phyloP scores from a whole-genome alignment of 2,888 invertebrate genomes.

The Synergus gifuensis region DNA sequence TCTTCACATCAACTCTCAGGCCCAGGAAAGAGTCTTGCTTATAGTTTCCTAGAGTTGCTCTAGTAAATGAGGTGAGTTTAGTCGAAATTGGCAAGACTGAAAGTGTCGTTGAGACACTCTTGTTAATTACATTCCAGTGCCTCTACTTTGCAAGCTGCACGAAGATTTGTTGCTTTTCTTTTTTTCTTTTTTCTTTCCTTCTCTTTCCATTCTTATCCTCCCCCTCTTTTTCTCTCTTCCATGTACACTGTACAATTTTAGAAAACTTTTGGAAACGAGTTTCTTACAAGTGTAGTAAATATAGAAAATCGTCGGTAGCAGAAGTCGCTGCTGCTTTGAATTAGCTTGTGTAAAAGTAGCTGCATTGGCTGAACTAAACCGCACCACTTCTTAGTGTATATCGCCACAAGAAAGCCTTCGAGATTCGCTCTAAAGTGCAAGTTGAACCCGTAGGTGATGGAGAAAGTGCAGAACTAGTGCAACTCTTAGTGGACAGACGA shows the following conservation, averaged over 20 bases:
- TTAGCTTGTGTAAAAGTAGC: slow-evolving; percentile 22
- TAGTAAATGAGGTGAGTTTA: slow-evolving; percentile 34
- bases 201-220: neutral
- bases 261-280: slow-evolving; percentile 22
- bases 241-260: neutral
- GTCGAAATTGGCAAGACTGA: slow-evolving; percentile 34
- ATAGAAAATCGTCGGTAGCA: slow-evolving; percentile 15
- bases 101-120: slow-evolving; percentile 28
- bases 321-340: slow-evolving; percentile 21
- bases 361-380: neutral
- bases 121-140: slow-evolving; percentile 40
- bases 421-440: slow-evolving; percentile 45
- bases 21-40: slow-evolving; percentile 14
- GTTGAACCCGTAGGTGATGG: slow-evolving; percentile 43
- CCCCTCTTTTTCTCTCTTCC: neutral
- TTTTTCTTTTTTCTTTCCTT: slow-evolving; percentile 40
- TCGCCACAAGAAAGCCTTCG: slow-evolving; percentile 50
- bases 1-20: neutral
- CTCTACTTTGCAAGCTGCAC: neutral
- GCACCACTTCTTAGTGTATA: slow-evolving; percentile 35
- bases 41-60: slow-evolving; percentile 20
- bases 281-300: slow-evolving; percentile 32
- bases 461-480: slow-evolving; percentile 37
- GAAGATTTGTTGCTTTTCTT: slow-evolving; percentile 34
- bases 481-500: slow-evolving; percentile 44